These are phyloP conservation scores for Rhodophaea formosa DNA, from an alignment of 2,888 invertebrate genomes.

Conservation along the genomic window DNA sequence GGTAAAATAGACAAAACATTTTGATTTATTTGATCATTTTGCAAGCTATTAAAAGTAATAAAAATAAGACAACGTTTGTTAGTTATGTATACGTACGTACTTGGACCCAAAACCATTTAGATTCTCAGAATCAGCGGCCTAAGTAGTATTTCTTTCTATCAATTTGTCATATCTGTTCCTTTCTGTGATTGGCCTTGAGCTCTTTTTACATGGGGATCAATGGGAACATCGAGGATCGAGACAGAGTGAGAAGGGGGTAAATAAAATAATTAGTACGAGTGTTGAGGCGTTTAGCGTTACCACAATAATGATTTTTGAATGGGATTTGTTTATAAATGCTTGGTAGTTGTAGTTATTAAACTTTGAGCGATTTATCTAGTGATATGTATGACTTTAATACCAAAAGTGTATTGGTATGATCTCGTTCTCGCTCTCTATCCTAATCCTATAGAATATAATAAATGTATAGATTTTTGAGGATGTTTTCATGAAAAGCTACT, in stretches of 20 bases:
- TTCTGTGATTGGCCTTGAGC: conserved; percentile 33
- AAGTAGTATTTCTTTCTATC: conserved; percentile 16
- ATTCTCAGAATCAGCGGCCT: too few relatives aligned
- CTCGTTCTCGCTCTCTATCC: too few relatives aligned
- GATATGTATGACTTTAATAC: background rate
- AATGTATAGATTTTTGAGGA: too few relatives aligned
- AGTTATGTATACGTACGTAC: too few relatives aligned
- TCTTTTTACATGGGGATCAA: conserved; percentile 23
- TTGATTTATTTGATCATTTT: too few relatives aligned
- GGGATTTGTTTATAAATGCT: conserved; percentile 32
- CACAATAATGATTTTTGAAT: conserved; percentile 57
- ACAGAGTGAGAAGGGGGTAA: conserved; percentile 39
- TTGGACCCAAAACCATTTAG: too few relatives aligned
- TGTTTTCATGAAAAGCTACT: too few relatives aligned
- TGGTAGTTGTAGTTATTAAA: conserved; percentile 26
- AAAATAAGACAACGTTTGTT: too few relatives aligned
- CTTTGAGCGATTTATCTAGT: background rate
- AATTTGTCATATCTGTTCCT: background rate
- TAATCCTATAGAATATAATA: too few relatives aligned
- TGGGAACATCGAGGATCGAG: conserved; percentile 13
- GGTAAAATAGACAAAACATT: too few relatives aligned
- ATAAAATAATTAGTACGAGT: conserved; percentile 74
- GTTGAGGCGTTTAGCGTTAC: conserved; percentile 63
- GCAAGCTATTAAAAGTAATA: too few relatives aligned
- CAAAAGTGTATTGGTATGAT: background rate